phyloP scores from a whole-genome alignment of 2,888 invertebrate genomes.

The Pterostichus madidus region DNA sequence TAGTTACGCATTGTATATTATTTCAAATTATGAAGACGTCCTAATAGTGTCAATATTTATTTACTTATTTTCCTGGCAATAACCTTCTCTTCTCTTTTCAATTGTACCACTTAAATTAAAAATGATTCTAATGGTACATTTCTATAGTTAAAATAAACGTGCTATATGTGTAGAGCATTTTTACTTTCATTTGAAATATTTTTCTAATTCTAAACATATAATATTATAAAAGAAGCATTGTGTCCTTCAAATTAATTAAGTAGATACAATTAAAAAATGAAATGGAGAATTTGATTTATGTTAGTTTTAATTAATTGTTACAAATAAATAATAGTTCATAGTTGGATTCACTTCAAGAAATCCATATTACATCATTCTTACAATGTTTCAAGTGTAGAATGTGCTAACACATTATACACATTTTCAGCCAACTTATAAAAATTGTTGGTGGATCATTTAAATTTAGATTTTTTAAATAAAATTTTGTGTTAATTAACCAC shows the following conservation, averaged over 20 bases:
- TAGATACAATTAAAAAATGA: neutral
- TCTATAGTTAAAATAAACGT: too few species aligned
- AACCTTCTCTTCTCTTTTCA: too few species aligned
- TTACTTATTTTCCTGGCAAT: too few species aligned
- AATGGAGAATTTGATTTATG: too few species aligned
- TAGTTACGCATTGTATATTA: too few species aligned
- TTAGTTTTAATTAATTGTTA: slow-evolving; percentile 1
- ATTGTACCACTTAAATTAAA: too few species aligned
- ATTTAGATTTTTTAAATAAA: neutral
- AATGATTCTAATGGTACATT: too few species aligned
- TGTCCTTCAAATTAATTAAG: neutral
- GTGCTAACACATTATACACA: neutral
- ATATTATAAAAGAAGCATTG: neutral
- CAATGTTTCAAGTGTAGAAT: neutral
- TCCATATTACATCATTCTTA: neutral
- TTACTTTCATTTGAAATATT: too few species aligned
- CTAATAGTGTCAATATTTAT: too few species aligned
- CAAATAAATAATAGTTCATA: neutral
- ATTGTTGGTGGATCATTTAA: slow-evolving; percentile 5
- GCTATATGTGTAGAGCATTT: too few species aligned
- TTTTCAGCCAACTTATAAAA: neutral
- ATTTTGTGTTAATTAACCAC: slow-evolving; percentile 16
- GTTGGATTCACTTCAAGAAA: neutral
- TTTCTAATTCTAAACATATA: too few species aligned
- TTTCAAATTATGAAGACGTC: too few species aligned